Conservation (phyloP, 2,888 invertebrate genomes). For the Conchocele bisecta region DNA sequence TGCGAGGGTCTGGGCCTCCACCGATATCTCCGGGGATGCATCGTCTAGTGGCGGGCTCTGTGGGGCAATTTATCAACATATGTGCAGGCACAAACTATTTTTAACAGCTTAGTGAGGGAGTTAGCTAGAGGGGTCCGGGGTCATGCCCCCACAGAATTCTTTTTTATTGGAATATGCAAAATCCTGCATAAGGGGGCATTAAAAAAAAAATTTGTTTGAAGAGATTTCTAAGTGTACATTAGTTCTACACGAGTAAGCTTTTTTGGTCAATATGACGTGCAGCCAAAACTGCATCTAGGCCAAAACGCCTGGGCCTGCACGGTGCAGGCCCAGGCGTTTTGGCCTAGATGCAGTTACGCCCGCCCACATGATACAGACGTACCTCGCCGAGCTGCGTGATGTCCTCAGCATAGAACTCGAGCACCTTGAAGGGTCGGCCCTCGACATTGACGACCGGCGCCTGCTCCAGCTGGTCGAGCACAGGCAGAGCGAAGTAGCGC, state of each 20-base stretch:
- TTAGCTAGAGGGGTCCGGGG: neutral
- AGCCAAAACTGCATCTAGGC: no score
- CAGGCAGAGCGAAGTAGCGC: slow-evolving; percentile 86
- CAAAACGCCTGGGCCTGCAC: no score
- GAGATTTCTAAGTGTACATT: no score
- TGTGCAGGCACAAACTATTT: neutral
- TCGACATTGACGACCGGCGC: slow-evolving; percentile 80
- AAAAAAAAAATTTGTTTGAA: no score
- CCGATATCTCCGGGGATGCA: slow-evolving; percentile 85
- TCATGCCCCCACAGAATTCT: neutral
- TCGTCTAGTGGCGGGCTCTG: slow-evolving; percentile 84
- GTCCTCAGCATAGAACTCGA: slow-evolving; percentile 81
- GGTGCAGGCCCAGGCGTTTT: no score
- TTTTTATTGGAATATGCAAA: no score
- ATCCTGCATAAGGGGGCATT: no score
- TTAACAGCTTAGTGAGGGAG: neutral
- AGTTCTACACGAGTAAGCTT: no score
- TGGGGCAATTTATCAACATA: slow-evolving; percentile 81
- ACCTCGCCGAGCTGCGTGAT: slow-evolving; percentile 75
- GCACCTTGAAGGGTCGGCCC: slow-evolving; percentile 76
- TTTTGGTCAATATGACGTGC: no score
- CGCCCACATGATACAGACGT: no score
- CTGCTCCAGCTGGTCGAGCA: slow-evolving; percentile 73
- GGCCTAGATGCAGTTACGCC: no score
- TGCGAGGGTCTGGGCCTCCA: slow-evolving; percentile 86